A percentile compares a stretch with the other conserved stretches of the same genome.
These are phyloP conservation scores for Frieseomelitta varia DNA, from an alignment of 1,140 invertebrate genomes.

Conservation along the genomic window DNA sequence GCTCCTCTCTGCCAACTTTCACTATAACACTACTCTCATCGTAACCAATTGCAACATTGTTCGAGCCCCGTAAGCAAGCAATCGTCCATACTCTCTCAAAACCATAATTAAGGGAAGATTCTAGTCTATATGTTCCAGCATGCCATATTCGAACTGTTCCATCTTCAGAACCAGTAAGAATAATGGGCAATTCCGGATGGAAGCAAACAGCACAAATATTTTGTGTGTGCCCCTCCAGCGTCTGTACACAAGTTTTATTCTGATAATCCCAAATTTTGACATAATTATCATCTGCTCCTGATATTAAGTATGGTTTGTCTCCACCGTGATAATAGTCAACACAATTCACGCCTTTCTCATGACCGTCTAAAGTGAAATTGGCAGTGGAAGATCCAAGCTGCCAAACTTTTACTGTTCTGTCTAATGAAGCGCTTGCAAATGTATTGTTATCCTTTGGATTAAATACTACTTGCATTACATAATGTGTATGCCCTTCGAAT, in stretches of 20 bases:
- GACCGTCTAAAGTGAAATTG: slow-evolving; percentile 99
- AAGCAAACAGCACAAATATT: slow-evolving; percentile 97
- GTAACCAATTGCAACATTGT: slow-evolving; percentile 98
- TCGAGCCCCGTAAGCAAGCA: slow-evolving; percentile 96
- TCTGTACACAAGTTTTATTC: slow-evolving; percentile 99
- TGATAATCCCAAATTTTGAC: slow-evolving; percentile 99
- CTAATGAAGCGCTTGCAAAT: slow-evolving; percentile 99
- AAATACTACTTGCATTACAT: slow-evolving; percentile 99
- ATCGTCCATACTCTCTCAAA: slow-evolving; percentile 99
- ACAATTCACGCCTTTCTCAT: slow-evolving; percentile 99
- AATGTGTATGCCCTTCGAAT: slow-evolving; percentile 99
- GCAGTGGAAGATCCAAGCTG: slow-evolving; percentile 97
- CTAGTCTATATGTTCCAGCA: slow-evolving; percentile 97
- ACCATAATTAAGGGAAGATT: slow-evolving; percentile 98
- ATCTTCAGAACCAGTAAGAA: slow-evolving; percentile 98
- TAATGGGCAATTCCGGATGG: slow-evolving; percentile 98
- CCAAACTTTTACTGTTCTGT: slow-evolving; percentile 99
- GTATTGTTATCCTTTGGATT: slow-evolving; percentile 99
- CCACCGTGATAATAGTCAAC: slow-evolving; percentile 99
- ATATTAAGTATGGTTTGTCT: slow-evolving; percentile 99
- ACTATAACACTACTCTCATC: slow-evolving; percentile 99
- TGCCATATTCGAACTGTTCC: slow-evolving; percentile 98
- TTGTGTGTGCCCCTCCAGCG: slow-evolving; percentile 97
- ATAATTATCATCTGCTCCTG: slow-evolving; percentile 97
- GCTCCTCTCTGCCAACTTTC: slow-evolving; percentile 98